phyloP scores from a whole-genome alignment of 2,888 invertebrate species.

The Corbicula japonica region DNA sequence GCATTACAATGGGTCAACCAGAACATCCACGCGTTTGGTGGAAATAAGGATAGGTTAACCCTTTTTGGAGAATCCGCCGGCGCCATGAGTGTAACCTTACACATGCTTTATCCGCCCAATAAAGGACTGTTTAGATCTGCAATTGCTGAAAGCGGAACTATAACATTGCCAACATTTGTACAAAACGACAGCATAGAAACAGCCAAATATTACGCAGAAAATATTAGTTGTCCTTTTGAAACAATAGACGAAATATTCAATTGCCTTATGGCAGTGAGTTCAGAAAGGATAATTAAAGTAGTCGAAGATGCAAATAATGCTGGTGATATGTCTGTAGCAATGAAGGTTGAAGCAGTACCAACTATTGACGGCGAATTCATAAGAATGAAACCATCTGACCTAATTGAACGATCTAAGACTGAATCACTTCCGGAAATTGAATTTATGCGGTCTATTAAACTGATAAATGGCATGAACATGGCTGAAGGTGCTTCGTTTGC shows the following conservation, averaged over 20 bases:
- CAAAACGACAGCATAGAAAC: neutral
- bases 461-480: constrained; percentile 96
- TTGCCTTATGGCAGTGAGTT: constrained; percentile 10
- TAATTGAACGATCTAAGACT: constrained; percentile 94
- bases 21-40: constrained; percentile 89
- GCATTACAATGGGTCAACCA: constrained; percentile 97
- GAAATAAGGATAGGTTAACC: constrained; percentile 73
- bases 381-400: too few species aligned
- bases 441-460: constrained; percentile 93
- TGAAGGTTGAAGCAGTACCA: constrained; percentile 92
- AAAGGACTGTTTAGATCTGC: constrained; percentile 70
- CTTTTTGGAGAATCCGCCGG: constrained; percentile 80
- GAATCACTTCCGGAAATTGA: constrained; percentile 95
- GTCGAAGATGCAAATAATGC: neutral
- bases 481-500: constrained; percentile 87
- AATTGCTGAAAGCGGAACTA: constrained; percentile 75
- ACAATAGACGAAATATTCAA: neutral
- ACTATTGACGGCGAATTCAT: constrained; percentile 97
- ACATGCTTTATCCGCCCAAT: constrained; percentile 72
- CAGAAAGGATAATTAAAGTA: neutral
- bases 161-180: neutral
- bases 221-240: constrained; percentile 9
- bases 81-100: constrained; percentile 62
- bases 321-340: neutral
- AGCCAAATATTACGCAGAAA: constrained; percentile 1